A percentile compares a stretch with the other conserved stretches of the same genome.
These are phyloP conservation scores for Stramonita haemastoma DNA, from an alignment of 2,888 invertebrate genomes.

Conservation along the genomic window DNA sequence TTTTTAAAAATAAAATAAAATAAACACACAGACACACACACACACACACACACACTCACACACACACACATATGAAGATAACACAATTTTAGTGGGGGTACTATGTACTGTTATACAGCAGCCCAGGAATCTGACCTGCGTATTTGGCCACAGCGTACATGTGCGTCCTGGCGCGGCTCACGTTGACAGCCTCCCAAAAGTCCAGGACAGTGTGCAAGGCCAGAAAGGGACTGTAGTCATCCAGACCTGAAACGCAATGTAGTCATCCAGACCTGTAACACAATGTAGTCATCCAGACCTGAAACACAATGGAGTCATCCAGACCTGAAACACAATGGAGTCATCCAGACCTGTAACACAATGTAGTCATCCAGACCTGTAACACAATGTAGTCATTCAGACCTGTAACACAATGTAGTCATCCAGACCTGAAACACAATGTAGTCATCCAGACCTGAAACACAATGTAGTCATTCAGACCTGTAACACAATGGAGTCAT, in stretches of 20 bases:
- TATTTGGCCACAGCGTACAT: conserved; percentile 64
- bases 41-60: too few species aligned
- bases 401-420: too few species aligned
- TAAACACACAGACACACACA: too few species aligned
- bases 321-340: conserved; percentile 50
- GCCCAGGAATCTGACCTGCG: conserved; percentile 59
- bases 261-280: conserved; percentile 49
- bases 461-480: too few species aligned
- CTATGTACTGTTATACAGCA: conserved; percentile 22
- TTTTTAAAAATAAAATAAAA: too few species aligned
- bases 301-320: conserved; percentile 20
- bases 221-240: conserved; percentile 74
- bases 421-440: too few species aligned
- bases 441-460: too few species aligned
- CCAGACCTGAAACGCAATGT: conserved; percentile 62
- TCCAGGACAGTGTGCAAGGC: conserved; percentile 70
- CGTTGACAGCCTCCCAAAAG: conserved; percentile 70
- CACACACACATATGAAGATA: too few species aligned
- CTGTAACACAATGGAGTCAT: too few species aligned
- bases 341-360: too few species aligned
- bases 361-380: too few species aligned
- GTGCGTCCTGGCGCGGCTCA: conserved; percentile 59
- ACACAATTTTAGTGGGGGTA: background rate
- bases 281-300: conserved; percentile 46
- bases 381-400: too few species aligned